A percentile compares a stretch with the other conserved stretches of the same genome.
These are phyloP conservation scores for Tonatia bakeri DNA, from an alignment of 2,113 vertebrate species.

Conservation along the genomic window DNA sequence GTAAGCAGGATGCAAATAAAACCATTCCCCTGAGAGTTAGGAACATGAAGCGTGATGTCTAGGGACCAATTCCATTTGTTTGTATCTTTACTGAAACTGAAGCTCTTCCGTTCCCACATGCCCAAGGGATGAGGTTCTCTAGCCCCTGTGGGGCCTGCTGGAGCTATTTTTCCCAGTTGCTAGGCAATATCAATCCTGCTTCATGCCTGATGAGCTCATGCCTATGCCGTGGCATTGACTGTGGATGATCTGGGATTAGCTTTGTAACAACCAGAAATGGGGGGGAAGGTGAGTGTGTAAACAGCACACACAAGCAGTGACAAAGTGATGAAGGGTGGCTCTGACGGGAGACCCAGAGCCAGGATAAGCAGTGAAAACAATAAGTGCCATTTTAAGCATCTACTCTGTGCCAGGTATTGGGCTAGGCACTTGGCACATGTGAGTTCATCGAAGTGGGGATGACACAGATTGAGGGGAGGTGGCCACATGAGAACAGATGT, in stretches of 20 bases:
- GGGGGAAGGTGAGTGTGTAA: slow-evolving; percentile 64
- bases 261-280: slow-evolving; percentile 54
- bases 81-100: slow-evolving; percentile 56
- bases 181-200: slow-evolving; percentile 75
- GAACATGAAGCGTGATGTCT: background rate
- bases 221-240: slow-evolving; percentile 57
- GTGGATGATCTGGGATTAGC: slow-evolving; percentile 77
- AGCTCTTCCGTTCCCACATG: slow-evolving; percentile 47
- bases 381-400: background rate
- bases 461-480: background rate
- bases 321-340: background rate
- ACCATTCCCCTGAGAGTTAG: background rate
- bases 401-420: background rate
- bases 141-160: slow-evolving; percentile 34
- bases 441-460: background rate
- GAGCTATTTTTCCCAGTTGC: slow-evolving; percentile 76
- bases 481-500: background rate
- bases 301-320: slow-evolving; percentile 2
- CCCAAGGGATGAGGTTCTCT: slow-evolving; percentile 31
- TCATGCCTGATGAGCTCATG: slow-evolving; percentile 78
- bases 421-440: background rate
- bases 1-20: background rate
- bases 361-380: background rate
- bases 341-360: background rate
- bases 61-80: slow-evolving; percentile 45